Base-by-base conservation (phyloP, 1,140 invertebrate genomes). In the Aricia agestis region DNA sequence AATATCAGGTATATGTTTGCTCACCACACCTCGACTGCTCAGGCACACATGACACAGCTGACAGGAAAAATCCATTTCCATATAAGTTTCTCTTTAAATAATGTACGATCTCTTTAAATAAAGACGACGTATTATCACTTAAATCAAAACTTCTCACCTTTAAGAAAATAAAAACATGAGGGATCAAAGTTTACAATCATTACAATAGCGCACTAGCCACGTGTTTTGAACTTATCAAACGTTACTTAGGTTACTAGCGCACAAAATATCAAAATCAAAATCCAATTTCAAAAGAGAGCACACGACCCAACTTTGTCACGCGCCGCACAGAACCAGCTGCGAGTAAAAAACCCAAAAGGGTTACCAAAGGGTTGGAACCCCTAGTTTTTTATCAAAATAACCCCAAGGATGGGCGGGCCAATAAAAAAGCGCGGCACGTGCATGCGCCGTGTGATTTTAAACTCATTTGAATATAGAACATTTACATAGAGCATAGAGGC, bases 371-470 rank as follows among this genome's bases (percentile, higher is more conserved):
- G 68, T 65, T 70, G 59, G 61, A 31, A 25, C 17, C 80, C 83
- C 83, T 73, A 72, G 32, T 70, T 76, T 66, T 68, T 77, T 63
- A 70, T 71, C 69, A 32, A 76, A 74, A 76, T 75, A 72, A 76
- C 74, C 82, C 83, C 83, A 84, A 78, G 71, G 68, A 78, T 76
- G 75, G 69, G 79, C 84, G 79, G 81, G 76, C 87, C 89, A 89
- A 89, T 89, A 86, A 85, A 85, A 87, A 86, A 77, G 75, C 65
- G 9, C 75, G 79, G 32, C 75, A 58, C 86, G 89, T 89, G 87
- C 87, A 89, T 89, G 87, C 89, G 88, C 89, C 77, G 71, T 86
- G 75, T 82, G 80, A 86, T 86, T 89, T 90, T 88, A 90, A 90
- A 90, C 79, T 87, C 81, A 89, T 91, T 89, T 91, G 87, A 89